Percentiles rank a stretch among this genome's conserved stretches.
phyloP scores from a whole-genome alignment of 2,888 invertebrate species.

The Disparrhopalites patrizii region DNA sequence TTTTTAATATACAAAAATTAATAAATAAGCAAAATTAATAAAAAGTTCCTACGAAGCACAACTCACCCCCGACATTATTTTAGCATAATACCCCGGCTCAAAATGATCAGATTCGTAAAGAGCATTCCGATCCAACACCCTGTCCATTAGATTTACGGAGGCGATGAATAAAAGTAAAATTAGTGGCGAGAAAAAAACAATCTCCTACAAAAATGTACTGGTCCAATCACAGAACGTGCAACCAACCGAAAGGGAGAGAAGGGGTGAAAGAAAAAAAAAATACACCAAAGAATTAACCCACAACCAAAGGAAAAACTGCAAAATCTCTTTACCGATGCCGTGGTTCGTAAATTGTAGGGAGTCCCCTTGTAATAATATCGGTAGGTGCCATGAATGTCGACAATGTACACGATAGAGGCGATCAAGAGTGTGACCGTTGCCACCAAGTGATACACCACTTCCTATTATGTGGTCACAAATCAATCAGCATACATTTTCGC shows the following conservation, averaged over 20 bases:
- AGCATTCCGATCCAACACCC: constrained; percentile 43
- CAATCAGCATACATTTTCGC: too few species aligned
- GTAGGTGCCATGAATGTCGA: constrained; percentile 58
- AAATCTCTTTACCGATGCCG: constrained; percentile 63
- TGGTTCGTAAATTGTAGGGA: constrained; percentile 64
- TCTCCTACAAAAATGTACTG: constrained; percentile 46
- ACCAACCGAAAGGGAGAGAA: constrained; percentile 31
- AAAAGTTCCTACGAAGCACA: too few species aligned
- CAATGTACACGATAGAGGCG: constrained; percentile 65
- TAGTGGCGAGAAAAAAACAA: constrained; percentile 45
- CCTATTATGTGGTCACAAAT: too few species aligned
- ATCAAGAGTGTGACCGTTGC: constrained; percentile 69
- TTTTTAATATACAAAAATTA: too few species aligned
- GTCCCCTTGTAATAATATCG: constrained; percentile 42
- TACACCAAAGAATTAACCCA: constrained; percentile 22
- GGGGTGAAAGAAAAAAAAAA: constrained; percentile 27
- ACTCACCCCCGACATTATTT: constrained; percentile 50
- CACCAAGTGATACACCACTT: constrained; percentile 73
- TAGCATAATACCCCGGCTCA: constrained; percentile 47
- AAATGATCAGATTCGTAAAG: constrained; percentile 35
- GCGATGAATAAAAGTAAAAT: constrained; percentile 49
- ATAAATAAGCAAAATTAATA: too few species aligned
- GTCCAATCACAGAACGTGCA: constrained; percentile 6
- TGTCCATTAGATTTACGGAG: constrained; percentile 45
- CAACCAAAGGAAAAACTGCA: neutral